Evolutionary conservation across 2,888 invertebrate species (phyloP).

Genomic region (Muschampia plurimacula): DNA sequence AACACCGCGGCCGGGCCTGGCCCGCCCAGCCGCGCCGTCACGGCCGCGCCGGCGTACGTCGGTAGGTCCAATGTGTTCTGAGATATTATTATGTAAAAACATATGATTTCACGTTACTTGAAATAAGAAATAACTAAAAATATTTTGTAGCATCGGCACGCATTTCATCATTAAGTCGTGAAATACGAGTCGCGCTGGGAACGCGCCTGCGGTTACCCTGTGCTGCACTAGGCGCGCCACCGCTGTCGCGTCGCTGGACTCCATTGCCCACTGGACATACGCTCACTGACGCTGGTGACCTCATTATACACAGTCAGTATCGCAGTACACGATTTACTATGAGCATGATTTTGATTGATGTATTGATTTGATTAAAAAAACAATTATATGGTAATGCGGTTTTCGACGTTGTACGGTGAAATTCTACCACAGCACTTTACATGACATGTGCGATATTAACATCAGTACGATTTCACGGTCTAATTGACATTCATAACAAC

Average conservation of each 20-base stretch:
- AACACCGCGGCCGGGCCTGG: constrained; percentile 87
- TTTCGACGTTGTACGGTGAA: too few species aligned
- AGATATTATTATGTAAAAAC: not conserved
- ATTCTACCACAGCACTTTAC: too few species aligned
- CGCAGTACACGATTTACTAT: not conserved
- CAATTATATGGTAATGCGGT: too few species aligned
- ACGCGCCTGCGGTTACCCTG: constrained; percentile 88
- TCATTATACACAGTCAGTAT: constrained; percentile 87
- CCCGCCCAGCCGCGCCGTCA: constrained; percentile 85
- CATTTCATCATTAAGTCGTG: constrained; percentile 91
- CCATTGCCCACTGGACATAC: constrained; percentile 82
- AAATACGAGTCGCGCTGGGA: constrained; percentile 87
- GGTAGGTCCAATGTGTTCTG: constrained; percentile 44
- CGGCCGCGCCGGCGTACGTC: constrained; percentile 82
- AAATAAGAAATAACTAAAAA: not conserved
- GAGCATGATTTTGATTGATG: not conserved
- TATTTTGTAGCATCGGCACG: constrained; percentile 88
- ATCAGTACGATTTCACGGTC: too few species aligned
- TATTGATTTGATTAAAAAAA: not conserved
- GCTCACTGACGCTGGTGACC: constrained; percentile 86
- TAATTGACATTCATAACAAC: too few species aligned
- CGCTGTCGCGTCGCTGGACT: constrained; percentile 87
- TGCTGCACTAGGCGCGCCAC: constrained; percentile 87
- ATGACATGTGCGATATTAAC: too few species aligned
- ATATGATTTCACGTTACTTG: not conserved